Evolutionary conservation across 2,113 vertebrate genomes (phyloP).

Genomic region (Microcebus ravelobensis): DNA sequence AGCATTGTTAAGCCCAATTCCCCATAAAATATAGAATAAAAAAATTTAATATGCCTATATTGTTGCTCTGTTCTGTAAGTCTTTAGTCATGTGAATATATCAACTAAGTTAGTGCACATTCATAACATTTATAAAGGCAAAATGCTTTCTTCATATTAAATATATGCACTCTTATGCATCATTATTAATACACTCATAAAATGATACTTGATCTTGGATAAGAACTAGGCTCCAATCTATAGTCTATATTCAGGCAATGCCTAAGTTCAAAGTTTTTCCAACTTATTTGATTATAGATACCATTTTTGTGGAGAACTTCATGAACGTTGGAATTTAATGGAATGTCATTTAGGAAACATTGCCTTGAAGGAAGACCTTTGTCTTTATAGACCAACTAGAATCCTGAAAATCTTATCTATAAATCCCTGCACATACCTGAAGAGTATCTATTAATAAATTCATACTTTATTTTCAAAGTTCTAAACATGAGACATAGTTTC

Average conservation of each 20-base stretch:
- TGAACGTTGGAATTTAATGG: not conserved
- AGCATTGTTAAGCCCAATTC: not conserved
- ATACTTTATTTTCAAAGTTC: not conserved
- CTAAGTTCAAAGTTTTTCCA: not conserved
- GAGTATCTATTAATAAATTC: not conserved
- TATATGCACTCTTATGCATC: not conserved
- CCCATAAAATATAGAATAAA: not conserved
- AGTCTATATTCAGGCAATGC: not conserved
- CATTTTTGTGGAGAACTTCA: conserved; percentile 3
- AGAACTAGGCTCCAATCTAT: not conserved
- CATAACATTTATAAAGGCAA: not conserved
- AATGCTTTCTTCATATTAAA: not conserved
- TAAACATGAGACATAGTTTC: not conserved
- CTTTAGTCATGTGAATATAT: not conserved
- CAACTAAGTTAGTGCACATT: not conserved
- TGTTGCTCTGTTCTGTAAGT: not conserved
- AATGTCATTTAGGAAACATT: not conserved
- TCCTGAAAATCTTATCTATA: conserved; percentile 23
- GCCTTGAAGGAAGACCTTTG: not conserved
- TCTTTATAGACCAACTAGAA: conserved; percentile 1
- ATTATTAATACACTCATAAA: not conserved
- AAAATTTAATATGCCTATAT: not conserved
- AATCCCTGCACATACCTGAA: not conserved
- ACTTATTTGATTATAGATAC: not conserved
- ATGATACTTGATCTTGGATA: not conserved